These are phyloP conservation scores for Trinorchestia longiramus DNA, from an alignment of 1,140 invertebrate genomes.

Conservation along the genomic window DNA sequence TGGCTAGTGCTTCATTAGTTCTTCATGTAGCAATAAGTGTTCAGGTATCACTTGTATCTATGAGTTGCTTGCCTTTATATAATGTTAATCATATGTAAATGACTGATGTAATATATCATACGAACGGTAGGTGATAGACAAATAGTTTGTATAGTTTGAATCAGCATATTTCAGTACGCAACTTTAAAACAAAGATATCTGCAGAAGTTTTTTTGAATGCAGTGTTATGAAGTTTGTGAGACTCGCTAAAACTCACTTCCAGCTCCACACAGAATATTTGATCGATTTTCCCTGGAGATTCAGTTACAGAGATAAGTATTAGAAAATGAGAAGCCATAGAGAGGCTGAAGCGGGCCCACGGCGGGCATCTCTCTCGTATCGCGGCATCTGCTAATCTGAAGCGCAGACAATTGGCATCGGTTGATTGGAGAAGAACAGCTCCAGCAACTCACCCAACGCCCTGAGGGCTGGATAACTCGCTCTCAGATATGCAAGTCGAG, in stretches of 20 bases:
- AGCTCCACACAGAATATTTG: neutral
- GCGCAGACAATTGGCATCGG: neutral
- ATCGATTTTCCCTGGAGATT: neutral
- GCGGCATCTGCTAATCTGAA: conserved; percentile 32
- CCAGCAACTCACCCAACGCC: neutral
- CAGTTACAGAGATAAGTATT: neutral
- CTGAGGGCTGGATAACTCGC: neutral
- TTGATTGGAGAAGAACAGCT: conserved; percentile 34
- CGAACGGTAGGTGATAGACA: too few relatives aligned
- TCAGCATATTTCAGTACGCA: too few relatives aligned
- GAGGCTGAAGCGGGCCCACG: neutral
- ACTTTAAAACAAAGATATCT: too few relatives aligned
- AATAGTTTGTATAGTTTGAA: too few relatives aligned
- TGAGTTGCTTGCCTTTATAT: too few relatives aligned
- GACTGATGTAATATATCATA: too few relatives aligned
- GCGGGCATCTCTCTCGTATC: neutral
- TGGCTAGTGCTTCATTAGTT: too few relatives aligned
- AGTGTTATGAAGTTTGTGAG: too few relatives aligned
- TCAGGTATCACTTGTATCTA: too few relatives aligned
- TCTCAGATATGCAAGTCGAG: conserved; percentile 10
- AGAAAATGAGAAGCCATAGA: neutral
- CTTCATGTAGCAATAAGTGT: too few relatives aligned
- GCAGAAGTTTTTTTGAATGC: too few relatives aligned
- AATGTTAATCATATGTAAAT: too few relatives aligned
- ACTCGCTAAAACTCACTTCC: neutral